Conservation (phyloP, 2,888 invertebrate species). For the Eilema griseolum region DNA sequence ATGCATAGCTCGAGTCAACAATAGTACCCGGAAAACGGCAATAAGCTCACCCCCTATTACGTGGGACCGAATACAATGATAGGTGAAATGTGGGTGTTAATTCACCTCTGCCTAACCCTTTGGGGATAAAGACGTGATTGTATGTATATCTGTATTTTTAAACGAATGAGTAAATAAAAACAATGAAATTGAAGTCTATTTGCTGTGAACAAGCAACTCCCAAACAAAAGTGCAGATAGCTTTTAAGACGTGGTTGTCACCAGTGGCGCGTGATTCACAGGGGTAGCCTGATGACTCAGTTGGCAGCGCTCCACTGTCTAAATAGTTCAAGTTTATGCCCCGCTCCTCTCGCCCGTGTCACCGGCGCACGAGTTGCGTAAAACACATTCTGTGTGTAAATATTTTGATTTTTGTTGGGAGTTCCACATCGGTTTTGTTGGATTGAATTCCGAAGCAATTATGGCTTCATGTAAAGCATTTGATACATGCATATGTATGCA, state of each 20-base stretch:
- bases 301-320: conserved; percentile 59
- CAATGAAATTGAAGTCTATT: background rate
- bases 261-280: conserved; percentile 52
- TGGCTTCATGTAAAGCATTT: background rate
- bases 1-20: no score
- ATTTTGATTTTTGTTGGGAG: background rate
- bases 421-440: background rate
- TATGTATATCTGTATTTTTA: no score
- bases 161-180: background rate
- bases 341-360: background rate
- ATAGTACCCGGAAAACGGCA: no score
- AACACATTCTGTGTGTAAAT: conserved; percentile 12
- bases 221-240: background rate
- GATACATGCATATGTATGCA: background rate
- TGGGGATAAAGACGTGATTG: no score
- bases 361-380: conserved; percentile 19
- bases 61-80: no score
- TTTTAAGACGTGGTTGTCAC: conserved; percentile 15
- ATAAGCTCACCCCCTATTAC: no score
- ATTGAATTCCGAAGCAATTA: background rate
- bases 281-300: conserved; percentile 65
- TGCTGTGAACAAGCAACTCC: background rate
- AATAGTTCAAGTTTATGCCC: conserved; percentile 59
- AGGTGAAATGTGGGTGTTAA: no score
- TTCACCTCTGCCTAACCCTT: no score